These are phyloP conservation scores for Hetaerina americana DNA, from an alignment of 1,140 invertebrate genomes.

Conservation along the genomic window DNA sequence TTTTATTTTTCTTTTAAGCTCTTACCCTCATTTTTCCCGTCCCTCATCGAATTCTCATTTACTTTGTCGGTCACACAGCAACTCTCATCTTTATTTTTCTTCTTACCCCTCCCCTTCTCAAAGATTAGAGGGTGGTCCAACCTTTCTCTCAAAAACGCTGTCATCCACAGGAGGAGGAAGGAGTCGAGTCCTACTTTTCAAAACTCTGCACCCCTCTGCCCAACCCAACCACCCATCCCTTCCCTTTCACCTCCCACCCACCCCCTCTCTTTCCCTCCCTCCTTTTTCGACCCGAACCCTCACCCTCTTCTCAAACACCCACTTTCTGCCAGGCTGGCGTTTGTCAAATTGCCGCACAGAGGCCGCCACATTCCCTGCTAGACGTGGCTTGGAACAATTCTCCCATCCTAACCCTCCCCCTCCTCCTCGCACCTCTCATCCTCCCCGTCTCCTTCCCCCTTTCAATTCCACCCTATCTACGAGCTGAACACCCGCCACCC, in stretches of 20 bases:
- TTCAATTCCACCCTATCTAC: no score
- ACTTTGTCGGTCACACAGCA: not conserved
- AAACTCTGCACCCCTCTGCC: no score
- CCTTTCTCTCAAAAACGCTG: not conserved
- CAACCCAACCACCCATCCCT: not conserved
- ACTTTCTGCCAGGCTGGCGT: no score
- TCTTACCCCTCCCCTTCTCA: not conserved
- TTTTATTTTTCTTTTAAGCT: no score
- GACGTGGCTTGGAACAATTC: not conserved
- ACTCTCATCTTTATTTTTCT: not conserved
- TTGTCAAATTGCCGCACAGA: not conserved
- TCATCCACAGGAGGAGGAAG: not conserved
- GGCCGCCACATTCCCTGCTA: not conserved
- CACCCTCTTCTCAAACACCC: no score
- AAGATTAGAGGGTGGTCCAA: not conserved
- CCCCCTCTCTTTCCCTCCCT: no score
- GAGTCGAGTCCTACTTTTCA: not conserved
- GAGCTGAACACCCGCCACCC: no score
- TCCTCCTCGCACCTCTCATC: not conserved
- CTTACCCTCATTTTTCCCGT: no score
- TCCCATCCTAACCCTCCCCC: no score
- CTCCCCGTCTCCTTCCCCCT: not conserved
- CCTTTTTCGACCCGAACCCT: no score
- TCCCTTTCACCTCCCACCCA: no score
- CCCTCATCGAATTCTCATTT: not conserved